phyloP scores from a whole-genome alignment of 2,113 vertebrate species.

The Eonycteris spelaea region DNA sequence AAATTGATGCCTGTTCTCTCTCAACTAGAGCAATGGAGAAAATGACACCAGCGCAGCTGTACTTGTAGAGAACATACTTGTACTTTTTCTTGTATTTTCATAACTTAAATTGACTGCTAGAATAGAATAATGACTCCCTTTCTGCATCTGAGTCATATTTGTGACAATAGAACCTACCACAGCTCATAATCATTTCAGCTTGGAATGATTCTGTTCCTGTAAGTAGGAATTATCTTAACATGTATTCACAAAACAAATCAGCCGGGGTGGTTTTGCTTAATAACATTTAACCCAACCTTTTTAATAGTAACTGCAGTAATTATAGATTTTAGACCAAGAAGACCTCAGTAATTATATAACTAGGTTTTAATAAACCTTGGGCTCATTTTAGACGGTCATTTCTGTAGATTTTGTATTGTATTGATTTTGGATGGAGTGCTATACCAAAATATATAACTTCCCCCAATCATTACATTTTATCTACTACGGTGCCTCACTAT shows the following conservation, averaged over 20 bases:
- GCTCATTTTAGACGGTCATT: constrained; percentile 39
- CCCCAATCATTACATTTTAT: not conserved
- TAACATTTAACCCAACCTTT: constrained; percentile 77
- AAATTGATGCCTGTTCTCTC: not conserved
- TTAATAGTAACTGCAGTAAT: constrained; percentile 74
- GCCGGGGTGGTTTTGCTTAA: constrained; percentile 69
- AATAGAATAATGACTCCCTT: constrained; percentile 75
- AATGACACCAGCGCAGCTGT: not conserved
- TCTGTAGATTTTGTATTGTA: not conserved
- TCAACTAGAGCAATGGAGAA: not conserved
- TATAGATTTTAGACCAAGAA: constrained; percentile 60
- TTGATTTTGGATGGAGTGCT: not conserved
- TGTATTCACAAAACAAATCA: constrained; percentile 78
- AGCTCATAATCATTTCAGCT: constrained; percentile 70
- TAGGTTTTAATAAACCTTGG: constrained; percentile 37
- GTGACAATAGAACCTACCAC: constrained; percentile 63
- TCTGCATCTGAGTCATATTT: constrained; percentile 71
- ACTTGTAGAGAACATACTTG: not conserved
- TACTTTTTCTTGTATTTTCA: not conserved
- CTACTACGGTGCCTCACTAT: not conserved
- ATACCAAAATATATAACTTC: not conserved
- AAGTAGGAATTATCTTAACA: constrained; percentile 79
- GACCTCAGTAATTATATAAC: constrained; percentile 59
- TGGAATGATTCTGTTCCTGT: constrained; percentile 73
- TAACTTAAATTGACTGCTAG: constrained; percentile 50